phyloP scores from a whole-genome alignment of 2,797 vertebrate species.

The Garrulus glandarius region DNA sequence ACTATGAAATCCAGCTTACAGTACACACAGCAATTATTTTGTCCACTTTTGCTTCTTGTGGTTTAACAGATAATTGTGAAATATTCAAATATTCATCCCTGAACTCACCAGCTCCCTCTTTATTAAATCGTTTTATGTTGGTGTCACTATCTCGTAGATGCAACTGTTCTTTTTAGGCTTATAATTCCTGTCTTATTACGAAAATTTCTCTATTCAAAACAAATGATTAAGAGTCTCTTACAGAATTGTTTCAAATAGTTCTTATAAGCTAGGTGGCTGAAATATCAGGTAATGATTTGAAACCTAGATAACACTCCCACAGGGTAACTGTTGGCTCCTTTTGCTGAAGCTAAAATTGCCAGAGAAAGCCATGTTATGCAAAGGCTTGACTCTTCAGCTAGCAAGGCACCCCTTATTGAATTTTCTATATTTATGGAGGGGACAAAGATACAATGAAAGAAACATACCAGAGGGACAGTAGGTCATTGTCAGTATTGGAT shows the following conservation, averaged over 20 bases:
- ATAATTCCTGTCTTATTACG: not conserved
- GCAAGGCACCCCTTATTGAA: not conserved
- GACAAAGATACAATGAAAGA: not conserved
- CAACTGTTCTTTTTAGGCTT: not conserved
- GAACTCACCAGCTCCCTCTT: not conserved
- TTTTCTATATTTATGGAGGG: not conserved
- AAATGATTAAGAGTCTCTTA: not conserved
- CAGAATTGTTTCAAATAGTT: not conserved
- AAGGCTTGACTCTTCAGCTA: not conserved
- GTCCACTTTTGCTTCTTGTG: not conserved
- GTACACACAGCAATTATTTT: not conserved
- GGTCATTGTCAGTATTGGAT: not conserved
- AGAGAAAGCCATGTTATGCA: not conserved
- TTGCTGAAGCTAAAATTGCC: not conserved
- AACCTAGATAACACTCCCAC: not conserved
- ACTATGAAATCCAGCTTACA: not conserved
- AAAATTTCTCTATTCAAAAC: not conserved
- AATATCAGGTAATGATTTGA: not conserved
- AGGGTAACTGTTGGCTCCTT: not conserved
- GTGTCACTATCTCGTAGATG: not conserved
- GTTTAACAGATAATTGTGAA: not conserved
- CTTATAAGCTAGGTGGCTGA: not conserved
- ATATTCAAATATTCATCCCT: not conserved
- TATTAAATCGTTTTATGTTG: not conserved
- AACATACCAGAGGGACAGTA: not conserved